Evolutionary conservation across 2,113 vertebrate species (phyloP).

Genomic region (Puffinus mauretanicus): DNA sequence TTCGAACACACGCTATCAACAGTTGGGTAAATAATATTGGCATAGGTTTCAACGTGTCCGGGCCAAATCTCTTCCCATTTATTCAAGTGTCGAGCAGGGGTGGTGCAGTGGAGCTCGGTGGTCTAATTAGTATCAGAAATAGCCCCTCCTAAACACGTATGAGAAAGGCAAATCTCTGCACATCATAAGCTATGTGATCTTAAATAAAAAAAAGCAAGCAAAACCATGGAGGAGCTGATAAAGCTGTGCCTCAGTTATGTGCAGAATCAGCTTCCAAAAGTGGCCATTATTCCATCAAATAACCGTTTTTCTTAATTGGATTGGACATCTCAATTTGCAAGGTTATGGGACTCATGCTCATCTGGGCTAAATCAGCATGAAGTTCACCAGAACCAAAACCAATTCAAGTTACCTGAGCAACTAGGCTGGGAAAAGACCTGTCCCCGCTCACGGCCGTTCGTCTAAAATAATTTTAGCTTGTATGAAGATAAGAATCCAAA

Average conservation of each 20-base stretch:
- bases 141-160: not conserved
- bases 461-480: not conserved
- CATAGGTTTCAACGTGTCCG: fast-evolving
- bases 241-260: not conserved
- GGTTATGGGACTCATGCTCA: not conserved
- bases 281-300: not conserved
- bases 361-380: not conserved
- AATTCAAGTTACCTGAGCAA: not conserved
- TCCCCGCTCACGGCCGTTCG: not conserved
- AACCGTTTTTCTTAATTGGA: not conserved
- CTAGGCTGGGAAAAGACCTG: not conserved
- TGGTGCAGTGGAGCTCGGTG: not conserved
- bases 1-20: conserved; percentile 59
- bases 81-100: not conserved
- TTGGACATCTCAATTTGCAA: not conserved
- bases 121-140: not conserved
- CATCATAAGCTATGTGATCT: not conserved
- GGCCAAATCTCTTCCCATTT: not conserved
- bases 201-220: not conserved
- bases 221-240: not conserved
- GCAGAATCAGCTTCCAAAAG: not conserved
- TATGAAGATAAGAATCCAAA: not conserved
- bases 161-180: not conserved
- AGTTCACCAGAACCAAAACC: not conserved
- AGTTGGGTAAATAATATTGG: conserved; percentile 69